A percentile compares a stretch with the other conserved stretches of the same genome.
phyloP scores from a whole-genome alignment of 2,888 invertebrate species.

The Hofmannophila pseudospretella region DNA sequence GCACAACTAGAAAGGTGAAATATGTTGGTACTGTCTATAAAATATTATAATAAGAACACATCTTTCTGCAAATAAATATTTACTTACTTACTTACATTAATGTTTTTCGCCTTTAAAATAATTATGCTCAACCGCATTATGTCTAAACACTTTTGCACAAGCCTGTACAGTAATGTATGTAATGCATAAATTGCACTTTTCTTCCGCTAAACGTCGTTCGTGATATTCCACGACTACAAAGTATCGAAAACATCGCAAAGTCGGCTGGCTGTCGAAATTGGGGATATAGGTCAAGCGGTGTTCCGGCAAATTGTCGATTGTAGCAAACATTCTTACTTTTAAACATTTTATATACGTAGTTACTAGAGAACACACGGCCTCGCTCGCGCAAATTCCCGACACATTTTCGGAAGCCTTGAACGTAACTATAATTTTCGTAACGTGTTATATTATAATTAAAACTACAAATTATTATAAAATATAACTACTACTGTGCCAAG shows the following conservation, averaged over 20 bases:
- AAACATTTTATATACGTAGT: slow-evolving; percentile 1
- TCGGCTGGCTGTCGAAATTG: slow-evolving; percentile 31
- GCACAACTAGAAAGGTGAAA: too few relatives aligned
- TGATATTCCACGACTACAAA: slow-evolving; percentile 25
- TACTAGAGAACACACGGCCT: not conserved
- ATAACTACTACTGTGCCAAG: too few relatives aligned
- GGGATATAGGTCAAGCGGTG: slow-evolving; percentile 48
- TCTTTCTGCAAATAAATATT: too few relatives aligned
- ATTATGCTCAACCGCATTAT: too few relatives aligned
- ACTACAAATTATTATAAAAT: too few relatives aligned
- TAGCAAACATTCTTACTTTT: slow-evolving; percentile 11
- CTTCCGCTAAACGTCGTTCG: slow-evolving; percentile 37
- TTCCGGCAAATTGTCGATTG: slow-evolving; percentile 14
- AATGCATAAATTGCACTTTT: slow-evolving; percentile 46
- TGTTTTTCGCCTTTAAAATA: too few relatives aligned
- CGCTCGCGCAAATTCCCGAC: not conserved
- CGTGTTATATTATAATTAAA: too few relatives aligned
- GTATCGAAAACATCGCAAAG: slow-evolving; percentile 27
- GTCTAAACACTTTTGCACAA: not conserved
- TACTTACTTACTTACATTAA: too few relatives aligned
- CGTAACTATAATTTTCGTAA: too few relatives aligned
- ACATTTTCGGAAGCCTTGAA: not conserved
- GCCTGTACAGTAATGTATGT: slow-evolving; percentile 22
- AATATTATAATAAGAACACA: too few relatives aligned
- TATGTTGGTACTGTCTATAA: too few relatives aligned